Evolutionary conservation across 2,797 vertebrate genomes (phyloP).

Genomic region (Chelmon rostratus): DNA sequence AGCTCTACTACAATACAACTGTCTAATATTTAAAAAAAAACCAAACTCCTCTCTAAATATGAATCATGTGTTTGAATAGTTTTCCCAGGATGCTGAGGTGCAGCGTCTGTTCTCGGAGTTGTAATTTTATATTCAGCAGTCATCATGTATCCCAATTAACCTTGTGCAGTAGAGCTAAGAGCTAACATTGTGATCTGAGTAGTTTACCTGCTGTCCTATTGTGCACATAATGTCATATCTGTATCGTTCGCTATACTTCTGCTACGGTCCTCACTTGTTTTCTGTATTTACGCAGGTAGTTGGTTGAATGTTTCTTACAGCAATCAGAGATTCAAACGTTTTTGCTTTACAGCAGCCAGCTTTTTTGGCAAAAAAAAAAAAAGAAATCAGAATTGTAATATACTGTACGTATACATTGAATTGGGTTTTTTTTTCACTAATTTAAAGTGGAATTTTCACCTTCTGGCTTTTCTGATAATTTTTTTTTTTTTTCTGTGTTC

Average conservation of each 20-base stretch:
- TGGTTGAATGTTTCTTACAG: constrained; percentile 71
- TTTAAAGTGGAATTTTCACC: constrained; percentile 39
- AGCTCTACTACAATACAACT: neutral
- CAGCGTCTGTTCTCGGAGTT: constrained; percentile 64
- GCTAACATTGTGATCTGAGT: constrained; percentile 74
- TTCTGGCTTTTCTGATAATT: constrained; percentile 36
- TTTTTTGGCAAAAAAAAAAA: constrained; percentile 35
- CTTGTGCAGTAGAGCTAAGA: constrained; percentile 78
- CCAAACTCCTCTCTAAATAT: neutral
- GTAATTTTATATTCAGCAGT: constrained; percentile 60
- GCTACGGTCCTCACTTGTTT: constrained; percentile 67
- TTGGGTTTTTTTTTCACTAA: constrained; percentile 1
- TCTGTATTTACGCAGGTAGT: constrained; percentile 73
- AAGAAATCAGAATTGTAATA: constrained; percentile 47
- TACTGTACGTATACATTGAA: constrained; percentile 40
- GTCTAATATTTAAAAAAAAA: neutral
- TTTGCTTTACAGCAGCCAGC: constrained; percentile 49
- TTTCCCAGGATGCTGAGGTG: constrained; percentile 31
- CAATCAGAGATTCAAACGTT: constrained; percentile 61
- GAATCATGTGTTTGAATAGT: neutral
- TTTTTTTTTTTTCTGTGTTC: constrained; percentile 45
- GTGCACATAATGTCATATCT: constrained; percentile 69
- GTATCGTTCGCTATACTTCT: constrained; percentile 68
- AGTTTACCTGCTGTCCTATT: constrained; percentile 78
- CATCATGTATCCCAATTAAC: constrained; percentile 70